Base-by-base conservation (phyloP, 2,888 invertebrate species). In the Steinernema scapterisci region DNA sequence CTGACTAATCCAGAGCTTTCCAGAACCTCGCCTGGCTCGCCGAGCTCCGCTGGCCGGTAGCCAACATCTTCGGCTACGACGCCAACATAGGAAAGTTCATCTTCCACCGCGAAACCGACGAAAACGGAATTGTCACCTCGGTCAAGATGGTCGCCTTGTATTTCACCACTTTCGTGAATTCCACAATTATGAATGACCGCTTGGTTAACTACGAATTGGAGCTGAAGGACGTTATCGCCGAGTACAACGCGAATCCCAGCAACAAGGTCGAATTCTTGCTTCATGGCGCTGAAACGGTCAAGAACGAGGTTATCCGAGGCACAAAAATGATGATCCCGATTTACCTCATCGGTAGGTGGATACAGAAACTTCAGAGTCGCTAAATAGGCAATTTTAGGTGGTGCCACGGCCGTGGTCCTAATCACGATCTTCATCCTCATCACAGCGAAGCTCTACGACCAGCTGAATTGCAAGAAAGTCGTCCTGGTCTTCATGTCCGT, bases 261-360 rank as follows among this genome's bases (percentile, higher is more conserved):
- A 27, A 80, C 76, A 3, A 82, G 81, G 71, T 83, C 82, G 56
- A 78, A 78, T 70, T 82, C 80, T 16, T 80, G 77, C 23, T 80
- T 79, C 54, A 81, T 78, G 9, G 82, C 82, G 45, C 27, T 16
- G 63, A 63, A 31, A 63, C 63, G 27, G 63, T 63, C 16, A 63
- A 27, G 63, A 63, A 63, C 63, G 63, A 63, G 38, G 63, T 63
- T 3, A 63, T 31, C 11, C 63, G 63, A 27, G 63, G 63, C 11
- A 27, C 63, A 9, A 31, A 31, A n/a, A 63, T 63, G 63, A 63
- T 63, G 63, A 11, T 31, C 6, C 63, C 63, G 3, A 63, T 63
- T 7, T 63, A 63, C 31, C 9, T 63, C 31, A 63, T 63, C 16
- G 63, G 63, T 63, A 54, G 5, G 25, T 25, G 7, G 21, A 54